Conservation (phyloP, 2,113 vertebrate species). For the Psilopsiagon aurifrons region DNA sequence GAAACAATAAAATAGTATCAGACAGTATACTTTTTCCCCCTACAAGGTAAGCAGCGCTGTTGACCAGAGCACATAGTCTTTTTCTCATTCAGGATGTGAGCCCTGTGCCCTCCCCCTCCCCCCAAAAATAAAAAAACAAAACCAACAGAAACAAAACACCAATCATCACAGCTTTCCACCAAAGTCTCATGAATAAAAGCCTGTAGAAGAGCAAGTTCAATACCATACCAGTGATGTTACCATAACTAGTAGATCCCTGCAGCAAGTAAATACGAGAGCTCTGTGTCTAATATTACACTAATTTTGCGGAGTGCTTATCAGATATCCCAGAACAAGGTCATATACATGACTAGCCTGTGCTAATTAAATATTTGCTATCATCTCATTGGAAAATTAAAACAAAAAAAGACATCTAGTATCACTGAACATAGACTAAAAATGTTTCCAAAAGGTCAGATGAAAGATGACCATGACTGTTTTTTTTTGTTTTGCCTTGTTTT, state of each 20-base stretch:
- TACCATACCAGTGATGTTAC: neutral
- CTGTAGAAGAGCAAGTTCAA: neutral
- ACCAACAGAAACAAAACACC: neutral
- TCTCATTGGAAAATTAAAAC: neutral
- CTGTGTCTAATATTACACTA: neutral
- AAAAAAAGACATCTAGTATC: neutral
- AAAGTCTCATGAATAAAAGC: neutral
- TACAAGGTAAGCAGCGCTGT: neutral
- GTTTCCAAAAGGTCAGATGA: neutral
- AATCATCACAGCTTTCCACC: neutral
- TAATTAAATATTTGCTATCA: neutral
- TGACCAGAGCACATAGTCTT: neutral
- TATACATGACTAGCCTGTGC: neutral
- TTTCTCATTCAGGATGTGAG: neutral
- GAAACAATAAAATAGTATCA: neutral
- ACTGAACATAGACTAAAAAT: neutral
- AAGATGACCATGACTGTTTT: accelerated
- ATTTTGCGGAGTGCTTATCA: neutral
- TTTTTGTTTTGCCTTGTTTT: neutral
- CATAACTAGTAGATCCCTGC: neutral
- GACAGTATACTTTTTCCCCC: neutral
- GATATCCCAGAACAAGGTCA: neutral
- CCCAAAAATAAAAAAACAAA: too few relatives aligned
- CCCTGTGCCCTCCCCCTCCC: too few relatives aligned
- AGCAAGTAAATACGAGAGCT: neutral